These are phyloP conservation scores for Drosophila bipectinata DNA, from an alignment of 1,140 invertebrate species.

Conservation along the genomic window DNA sequence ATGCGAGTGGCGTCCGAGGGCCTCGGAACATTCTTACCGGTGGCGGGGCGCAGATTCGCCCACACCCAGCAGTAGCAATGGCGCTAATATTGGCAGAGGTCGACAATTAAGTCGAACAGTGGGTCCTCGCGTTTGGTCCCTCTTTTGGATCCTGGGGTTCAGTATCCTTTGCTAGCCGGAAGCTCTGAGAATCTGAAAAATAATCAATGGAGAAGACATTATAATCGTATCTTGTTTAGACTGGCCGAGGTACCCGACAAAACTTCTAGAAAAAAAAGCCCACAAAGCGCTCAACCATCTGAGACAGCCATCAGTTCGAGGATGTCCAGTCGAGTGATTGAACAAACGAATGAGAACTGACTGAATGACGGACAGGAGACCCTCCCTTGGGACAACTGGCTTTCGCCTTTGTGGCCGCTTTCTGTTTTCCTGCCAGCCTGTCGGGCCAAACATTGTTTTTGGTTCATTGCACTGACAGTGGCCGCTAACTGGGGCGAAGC, in stretches of 20 bases:
- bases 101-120: slow-evolving; percentile 70
- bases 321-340: slow-evolving; percentile 37
- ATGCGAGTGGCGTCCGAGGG: slow-evolving; percentile 5
- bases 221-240: not conserved
- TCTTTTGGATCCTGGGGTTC: slow-evolving; percentile 4
- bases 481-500: slow-evolving; percentile 67
- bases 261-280: slow-evolving; percentile 1
- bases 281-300: slow-evolving; percentile 23
- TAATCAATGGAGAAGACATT: not conserved
- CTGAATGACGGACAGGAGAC: slow-evolving; percentile 20
- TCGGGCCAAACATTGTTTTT: slow-evolving; percentile 62
- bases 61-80: slow-evolving; percentile 84
- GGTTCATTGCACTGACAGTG: slow-evolving; percentile 69
- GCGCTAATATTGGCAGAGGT: slow-evolving; percentile 84
- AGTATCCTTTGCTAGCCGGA: not conserved
- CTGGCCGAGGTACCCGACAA: slow-evolving; percentile 16
- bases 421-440: slow-evolving; percentile 1
- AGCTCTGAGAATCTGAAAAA: slow-evolving; percentile 44
- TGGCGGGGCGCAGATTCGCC: slow-evolving; percentile 84
- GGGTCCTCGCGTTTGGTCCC: slow-evolving; percentile 34
- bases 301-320: slow-evolving; percentile 33
- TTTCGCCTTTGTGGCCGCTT: slow-evolving; percentile 38
- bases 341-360: slow-evolving; percentile 6
- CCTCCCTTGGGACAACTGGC: slow-evolving; percentile 30
- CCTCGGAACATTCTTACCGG: slow-evolving; percentile 74